These are phyloP conservation scores for Syrrhaptes paradoxus DNA, from an alignment of 2,113 vertebrate genomes.

Conservation along the genomic window DNA sequence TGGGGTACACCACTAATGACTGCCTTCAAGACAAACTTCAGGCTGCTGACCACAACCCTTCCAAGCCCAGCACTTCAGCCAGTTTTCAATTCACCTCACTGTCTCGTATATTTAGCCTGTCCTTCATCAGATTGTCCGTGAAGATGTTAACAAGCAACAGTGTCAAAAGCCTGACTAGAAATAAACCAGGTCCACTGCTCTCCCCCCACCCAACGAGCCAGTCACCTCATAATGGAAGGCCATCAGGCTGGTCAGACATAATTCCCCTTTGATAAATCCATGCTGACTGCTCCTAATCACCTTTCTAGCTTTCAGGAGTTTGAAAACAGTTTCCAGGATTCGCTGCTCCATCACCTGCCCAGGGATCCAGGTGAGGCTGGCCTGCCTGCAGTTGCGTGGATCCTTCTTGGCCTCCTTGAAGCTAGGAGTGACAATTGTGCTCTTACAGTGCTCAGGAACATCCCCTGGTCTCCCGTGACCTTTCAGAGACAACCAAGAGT, in stretches of 20 bases:
- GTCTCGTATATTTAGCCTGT: not conserved
- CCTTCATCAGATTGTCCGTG: not conserved
- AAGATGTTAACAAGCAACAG: not conserved
- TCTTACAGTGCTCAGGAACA: not conserved
- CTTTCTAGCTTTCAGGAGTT: not conserved
- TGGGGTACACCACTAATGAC: not conserved
- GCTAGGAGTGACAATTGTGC: not conserved
- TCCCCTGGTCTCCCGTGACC: accelerated
- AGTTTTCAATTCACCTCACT: not conserved
- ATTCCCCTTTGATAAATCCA: not conserved
- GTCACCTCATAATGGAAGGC: not conserved
- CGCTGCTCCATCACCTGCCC: not conserved
- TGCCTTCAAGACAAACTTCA: not conserved
- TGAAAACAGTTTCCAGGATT: not conserved
- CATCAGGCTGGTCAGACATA: not conserved
- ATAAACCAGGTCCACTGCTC: not conserved
- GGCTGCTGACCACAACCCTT: not conserved
- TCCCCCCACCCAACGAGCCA: not conserved
- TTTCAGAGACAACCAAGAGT: not conserved
- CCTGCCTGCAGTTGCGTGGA: not conserved
- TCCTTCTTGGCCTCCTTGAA: not conserved
- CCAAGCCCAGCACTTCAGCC: not conserved
- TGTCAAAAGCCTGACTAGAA: not conserved
- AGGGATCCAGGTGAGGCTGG: not conserved
- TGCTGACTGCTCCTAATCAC: not conserved